A percentile compares a stretch with the other conserved stretches of the same genome.
phyloP scores from a whole-genome alignment of 2,797 vertebrate species.

The Phalanger gymnotis region DNA sequence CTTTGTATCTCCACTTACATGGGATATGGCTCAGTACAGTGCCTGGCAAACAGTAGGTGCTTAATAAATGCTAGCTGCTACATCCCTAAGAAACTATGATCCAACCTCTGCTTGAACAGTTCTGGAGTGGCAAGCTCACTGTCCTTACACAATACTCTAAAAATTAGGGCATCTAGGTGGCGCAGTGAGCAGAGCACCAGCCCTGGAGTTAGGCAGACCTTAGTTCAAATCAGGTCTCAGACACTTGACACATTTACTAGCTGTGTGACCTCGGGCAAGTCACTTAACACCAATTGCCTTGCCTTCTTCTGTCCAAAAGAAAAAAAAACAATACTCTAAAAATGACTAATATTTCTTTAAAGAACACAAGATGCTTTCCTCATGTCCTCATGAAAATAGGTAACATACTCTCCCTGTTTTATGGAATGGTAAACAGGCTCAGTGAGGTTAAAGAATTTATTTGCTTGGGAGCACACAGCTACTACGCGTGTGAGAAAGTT shows the following conservation, averaged over 20 bases:
- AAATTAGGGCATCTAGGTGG: no score
- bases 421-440: neutral
- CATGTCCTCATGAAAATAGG: neutral
- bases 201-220: no score
- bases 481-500: neutral
- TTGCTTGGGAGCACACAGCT: neutral
- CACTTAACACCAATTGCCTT: no score
- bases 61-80: constrained; percentile 14
- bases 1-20: neutral
- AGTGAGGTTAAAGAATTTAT: neutral
- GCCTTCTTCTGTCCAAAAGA: no score
- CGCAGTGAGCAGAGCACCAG: no score
- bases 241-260: no score
- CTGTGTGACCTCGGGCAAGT: no score
- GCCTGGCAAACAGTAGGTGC: neutral
- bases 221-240: no score
- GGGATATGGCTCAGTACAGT: neutral
- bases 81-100: neutral
- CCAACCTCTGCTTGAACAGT: neutral
- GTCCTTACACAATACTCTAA: neutral
- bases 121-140: neutral
- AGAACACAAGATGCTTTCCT: neutral
- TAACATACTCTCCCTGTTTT: neutral
- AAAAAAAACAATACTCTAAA: neutral
- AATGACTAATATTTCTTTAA: neutral